These are phyloP conservation scores for Xestia sexstrigata DNA, from an alignment of 2,888 invertebrate genomes.

Conservation along the genomic window DNA sequence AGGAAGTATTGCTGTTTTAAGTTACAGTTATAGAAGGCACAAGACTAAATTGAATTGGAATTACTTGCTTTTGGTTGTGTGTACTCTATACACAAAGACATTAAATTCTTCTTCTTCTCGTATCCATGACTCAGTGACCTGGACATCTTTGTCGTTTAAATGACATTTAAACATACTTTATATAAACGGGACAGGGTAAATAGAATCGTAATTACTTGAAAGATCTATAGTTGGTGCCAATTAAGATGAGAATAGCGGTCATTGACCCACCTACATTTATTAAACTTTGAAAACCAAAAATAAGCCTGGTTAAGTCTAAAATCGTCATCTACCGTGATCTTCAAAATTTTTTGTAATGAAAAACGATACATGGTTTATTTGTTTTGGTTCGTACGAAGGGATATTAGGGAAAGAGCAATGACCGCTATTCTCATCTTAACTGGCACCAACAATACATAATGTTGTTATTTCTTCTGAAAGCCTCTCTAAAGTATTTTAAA, in stretches of 20 bases:
- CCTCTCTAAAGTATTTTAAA: background rate
- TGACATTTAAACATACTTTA: background rate
- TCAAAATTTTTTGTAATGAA: too few relatives aligned
- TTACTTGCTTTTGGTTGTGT: background rate
- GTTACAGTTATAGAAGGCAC: background rate
- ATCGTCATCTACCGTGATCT: too few relatives aligned
- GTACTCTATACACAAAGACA: background rate
- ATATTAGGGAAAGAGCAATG: too few relatives aligned
- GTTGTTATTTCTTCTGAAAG: background rate
- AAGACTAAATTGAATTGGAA: background rate
- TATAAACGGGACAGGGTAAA: background rate
- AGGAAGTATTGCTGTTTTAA: constrained; percentile 35
- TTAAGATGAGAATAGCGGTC: too few relatives aligned
- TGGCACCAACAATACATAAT: too few relatives aligned
- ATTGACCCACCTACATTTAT: too few relatives aligned
- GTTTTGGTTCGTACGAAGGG: too few relatives aligned
- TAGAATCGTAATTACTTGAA: background rate
- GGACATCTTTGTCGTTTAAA: background rate
- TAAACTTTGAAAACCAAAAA: too few relatives aligned
- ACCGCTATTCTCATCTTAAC: too few relatives aligned
- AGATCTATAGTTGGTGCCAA: too few relatives aligned
- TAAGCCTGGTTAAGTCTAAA: too few relatives aligned
- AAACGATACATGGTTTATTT: too few relatives aligned
- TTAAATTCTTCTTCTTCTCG: background rate
- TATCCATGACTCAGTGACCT: background rate